Base-by-base conservation (phyloP, 2,888 invertebrate species). In the Apotomis turbidana region DNA sequence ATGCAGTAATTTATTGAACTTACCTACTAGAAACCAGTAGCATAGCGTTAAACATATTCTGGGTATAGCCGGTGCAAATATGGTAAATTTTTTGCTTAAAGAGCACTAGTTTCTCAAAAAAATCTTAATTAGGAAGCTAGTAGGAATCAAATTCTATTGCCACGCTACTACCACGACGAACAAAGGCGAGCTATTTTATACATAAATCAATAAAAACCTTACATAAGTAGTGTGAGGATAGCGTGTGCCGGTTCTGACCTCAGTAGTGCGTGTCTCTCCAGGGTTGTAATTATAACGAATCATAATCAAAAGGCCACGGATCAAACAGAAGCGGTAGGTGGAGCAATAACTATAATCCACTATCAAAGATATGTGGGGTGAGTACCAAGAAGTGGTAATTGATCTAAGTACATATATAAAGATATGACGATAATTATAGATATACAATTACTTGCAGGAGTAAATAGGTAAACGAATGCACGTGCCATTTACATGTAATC, bases 281-380 rank as follows among this genome's bases (percentile, higher is more conserved):
- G 81, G 80, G 80, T 74, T 79, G 74, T 87, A 85, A 88, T 89
- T 82, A 85, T 81, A 80, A 81, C 85, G 79, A 88, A 87, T 85
- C 85, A 78, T 84, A 78, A 87, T 87, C 84, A 84, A 86, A 86
- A 81, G 81, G 78, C 76, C 80, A 74, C 78, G 78, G 79, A 87
- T 90, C 88, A 88, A 86, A 87, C 87, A 82, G 88, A 85, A 88
- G 89, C 85, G 27, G n/a, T 36, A 13, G 27, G 46, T n/a, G 59
- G 46, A 36, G n/a, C 44, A 44, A 55, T 13, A n/a, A 46, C 5
- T 41, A 41, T 6, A 6, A 41, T 41, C 41, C 41, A 41, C 41
- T 41, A 41, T 41, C 41, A 41, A 41, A 41, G 6, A 41, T 41
- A 41, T 41, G 41, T 6, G 41, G 41, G 41, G 6, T 41, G 6